phyloP scores from a whole-genome alignment of 2,113 vertebrate genomes.

The Emydura subglobosa region DNA sequence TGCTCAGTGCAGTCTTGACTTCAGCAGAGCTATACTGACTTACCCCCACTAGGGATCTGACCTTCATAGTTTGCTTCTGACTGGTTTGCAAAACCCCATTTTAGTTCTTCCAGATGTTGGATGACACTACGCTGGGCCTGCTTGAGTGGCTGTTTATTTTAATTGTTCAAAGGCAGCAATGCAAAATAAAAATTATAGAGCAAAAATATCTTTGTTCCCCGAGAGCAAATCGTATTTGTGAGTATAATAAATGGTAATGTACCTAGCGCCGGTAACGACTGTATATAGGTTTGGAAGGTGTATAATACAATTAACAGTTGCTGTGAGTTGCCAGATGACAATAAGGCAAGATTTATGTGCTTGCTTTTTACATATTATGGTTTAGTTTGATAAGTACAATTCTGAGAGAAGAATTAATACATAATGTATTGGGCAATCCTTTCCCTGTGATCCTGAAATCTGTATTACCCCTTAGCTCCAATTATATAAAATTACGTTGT shows the following conservation, averaged over 20 bases:
- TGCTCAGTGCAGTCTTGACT: neutral
- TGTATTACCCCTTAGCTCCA: constrained; percentile 72
- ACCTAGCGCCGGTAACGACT: constrained; percentile 63
- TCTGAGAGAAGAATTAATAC: constrained; percentile 80
- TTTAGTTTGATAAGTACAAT: constrained; percentile 79
- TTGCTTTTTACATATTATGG: constrained; percentile 75
- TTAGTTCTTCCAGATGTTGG: neutral
- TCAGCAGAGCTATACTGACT: neutral
- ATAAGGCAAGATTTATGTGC: constrained; percentile 77
- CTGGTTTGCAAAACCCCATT: neutral
- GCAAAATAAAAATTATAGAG: neutral
- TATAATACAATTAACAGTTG: constrained; percentile 77
- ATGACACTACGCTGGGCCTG: neutral
- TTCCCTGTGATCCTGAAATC: constrained; percentile 77
- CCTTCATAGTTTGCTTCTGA: neutral
- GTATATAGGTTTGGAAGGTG: constrained; percentile 67
- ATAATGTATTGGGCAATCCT: constrained; percentile 73
- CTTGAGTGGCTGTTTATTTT: neutral
- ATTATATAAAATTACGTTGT: constrained; percentile 77
- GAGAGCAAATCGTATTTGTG: constrained; percentile 67
- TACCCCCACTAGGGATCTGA: neutral
- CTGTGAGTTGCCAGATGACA: constrained; percentile 78
- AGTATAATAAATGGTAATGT: constrained; percentile 70
- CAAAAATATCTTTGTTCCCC: constrained; percentile 32
- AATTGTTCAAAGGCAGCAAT: neutral